A percentile compares a stretch with the other conserved stretches of the same genome.
phyloP scores from a whole-genome alignment of 2,797 vertebrate species.

The Silurus aristotelis region DNA sequence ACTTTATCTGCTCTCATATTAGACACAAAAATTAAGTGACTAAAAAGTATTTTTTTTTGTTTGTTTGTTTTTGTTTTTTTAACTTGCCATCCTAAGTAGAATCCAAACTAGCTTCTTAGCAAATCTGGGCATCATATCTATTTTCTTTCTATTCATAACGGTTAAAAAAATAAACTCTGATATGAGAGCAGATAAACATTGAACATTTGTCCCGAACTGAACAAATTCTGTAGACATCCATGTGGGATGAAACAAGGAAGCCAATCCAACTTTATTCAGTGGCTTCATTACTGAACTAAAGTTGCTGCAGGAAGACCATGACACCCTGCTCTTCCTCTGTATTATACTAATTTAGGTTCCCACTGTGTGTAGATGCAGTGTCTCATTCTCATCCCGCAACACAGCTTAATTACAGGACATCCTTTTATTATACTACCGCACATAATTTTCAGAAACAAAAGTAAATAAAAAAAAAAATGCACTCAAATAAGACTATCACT shows the following conservation, averaged over 20 bases:
- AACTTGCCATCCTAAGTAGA: neutral
- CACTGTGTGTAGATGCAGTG: conserved; percentile 2
- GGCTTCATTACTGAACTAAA: conserved; percentile 18
- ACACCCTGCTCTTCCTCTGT: neutral
- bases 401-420: conserved; percentile 21
- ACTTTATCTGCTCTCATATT: too few species aligned
- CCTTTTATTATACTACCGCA: neutral
- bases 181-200: neutral
- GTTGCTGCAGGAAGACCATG: neutral
- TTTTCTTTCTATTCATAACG: neutral
- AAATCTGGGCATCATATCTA: neutral
- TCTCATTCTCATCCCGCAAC: neutral
- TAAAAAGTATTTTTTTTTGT: too few species aligned
- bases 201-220: neutral
- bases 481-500: neutral
- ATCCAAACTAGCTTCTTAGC: neutral
- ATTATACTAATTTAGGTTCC: conserved; percentile 13
- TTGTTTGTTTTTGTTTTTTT: neutral
- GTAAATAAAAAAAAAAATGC: neutral
- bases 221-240: neutral
- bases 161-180: neutral
- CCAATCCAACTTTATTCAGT: neutral
- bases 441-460: conserved; percentile 1
- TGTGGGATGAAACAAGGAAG: conserved; percentile 6
- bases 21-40: too few species aligned